Percentiles rank a stretch among this genome's conserved stretches.
Conservation (phyloP, 2,888 invertebrate genomes). For the Hipparchia sbordonii region DNA sequence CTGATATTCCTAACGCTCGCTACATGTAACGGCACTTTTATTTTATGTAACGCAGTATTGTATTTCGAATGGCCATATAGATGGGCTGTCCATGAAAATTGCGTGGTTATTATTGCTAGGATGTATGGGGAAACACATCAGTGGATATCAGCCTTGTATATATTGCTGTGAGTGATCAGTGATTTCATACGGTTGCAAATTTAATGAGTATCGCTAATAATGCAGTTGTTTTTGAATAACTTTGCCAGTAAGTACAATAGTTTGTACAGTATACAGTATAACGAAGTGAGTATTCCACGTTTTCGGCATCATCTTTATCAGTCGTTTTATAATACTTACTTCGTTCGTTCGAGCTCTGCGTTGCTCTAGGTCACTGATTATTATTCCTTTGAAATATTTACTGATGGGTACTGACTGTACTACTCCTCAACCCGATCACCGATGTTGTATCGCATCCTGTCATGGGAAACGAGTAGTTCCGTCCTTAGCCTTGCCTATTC, state of each 20-base stretch:
- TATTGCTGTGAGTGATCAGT: background rate
- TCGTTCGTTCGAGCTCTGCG: too few relatives aligned
- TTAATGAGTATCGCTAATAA: background rate
- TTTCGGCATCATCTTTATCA: too few relatives aligned
- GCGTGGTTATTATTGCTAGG: slow-evolving; percentile 29
- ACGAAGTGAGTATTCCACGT: too few relatives aligned
- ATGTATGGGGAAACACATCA: slow-evolving; percentile 10
- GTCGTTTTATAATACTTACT: too few relatives aligned
- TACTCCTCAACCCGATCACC: too few relatives aligned
- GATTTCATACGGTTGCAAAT: background rate
- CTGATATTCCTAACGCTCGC: slow-evolving; percentile 31
- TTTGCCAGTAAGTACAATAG: background rate
- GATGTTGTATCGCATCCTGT: too few relatives aligned
- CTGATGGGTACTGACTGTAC: too few relatives aligned
- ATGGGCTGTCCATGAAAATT: slow-evolving; percentile 30
- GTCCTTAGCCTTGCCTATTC: background rate
- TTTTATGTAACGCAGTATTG: slow-evolving; percentile 38
- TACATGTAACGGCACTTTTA: slow-evolving; percentile 33
- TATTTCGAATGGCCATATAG: slow-evolving; percentile 24
- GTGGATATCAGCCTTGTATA: slow-evolving; percentile 6
- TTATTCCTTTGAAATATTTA: too few relatives aligned
- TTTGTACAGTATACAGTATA: too few relatives aligned
- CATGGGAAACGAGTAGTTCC: too few relatives aligned
- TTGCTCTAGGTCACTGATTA: too few relatives aligned
- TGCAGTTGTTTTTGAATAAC: background rate